Percentiles rank a stretch among this genome's conserved stretches.
These are phyloP conservation scores for Steinernema hermaphroditum DNA, from an alignment of 2,888 invertebrate species.

Conservation along the genomic window DNA sequence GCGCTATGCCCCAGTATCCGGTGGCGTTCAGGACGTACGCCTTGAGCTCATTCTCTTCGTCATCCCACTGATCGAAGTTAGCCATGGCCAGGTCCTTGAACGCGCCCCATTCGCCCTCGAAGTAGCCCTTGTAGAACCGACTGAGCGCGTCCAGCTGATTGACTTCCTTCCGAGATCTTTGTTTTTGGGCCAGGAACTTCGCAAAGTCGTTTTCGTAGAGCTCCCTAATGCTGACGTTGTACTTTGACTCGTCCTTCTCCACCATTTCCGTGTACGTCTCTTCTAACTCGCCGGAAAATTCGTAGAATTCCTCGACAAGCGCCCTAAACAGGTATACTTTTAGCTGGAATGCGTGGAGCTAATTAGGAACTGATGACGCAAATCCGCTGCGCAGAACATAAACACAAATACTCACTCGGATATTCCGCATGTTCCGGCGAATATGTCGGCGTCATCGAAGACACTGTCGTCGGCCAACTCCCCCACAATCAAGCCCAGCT, in stretches of 20 bases:
- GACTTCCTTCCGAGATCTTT: slow-evolving; percentile 43
- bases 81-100: slow-evolving; percentile 51
- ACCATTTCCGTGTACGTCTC: slow-evolving; percentile 36
- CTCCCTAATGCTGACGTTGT: slow-evolving; percentile 36
- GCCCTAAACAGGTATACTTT: slow-evolving; percentile 29
- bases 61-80: slow-evolving; percentile 60
- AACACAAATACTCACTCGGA: not conserved
- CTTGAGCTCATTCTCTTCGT: slow-evolving; percentile 52
- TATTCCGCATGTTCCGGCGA: not conserved
- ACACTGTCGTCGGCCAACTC: not conserved
- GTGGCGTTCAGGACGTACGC: slow-evolving; percentile 54
- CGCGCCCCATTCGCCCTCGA: slow-evolving; percentile 63
- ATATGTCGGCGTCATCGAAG: not conserved
- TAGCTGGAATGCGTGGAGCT: not conserved
- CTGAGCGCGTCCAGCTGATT: slow-evolving; percentile 54
- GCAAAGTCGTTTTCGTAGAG: slow-evolving; percentile 37
- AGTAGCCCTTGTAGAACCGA: slow-evolving; percentile 55
- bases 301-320: slow-evolving; percentile 37
- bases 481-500: not conserved
- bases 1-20: slow-evolving; percentile 55
- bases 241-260: slow-evolving; percentile 13
- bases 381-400: too few relatives aligned
- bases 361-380: too few relatives aligned
- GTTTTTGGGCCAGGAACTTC: slow-evolving; percentile 37
- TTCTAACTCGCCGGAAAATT: slow-evolving; percentile 36